A percentile compares a stretch with the other conserved stretches of the same genome.
phyloP scores from a whole-genome alignment of 2,888 invertebrate species.

The Aethes cnicana region DNA sequence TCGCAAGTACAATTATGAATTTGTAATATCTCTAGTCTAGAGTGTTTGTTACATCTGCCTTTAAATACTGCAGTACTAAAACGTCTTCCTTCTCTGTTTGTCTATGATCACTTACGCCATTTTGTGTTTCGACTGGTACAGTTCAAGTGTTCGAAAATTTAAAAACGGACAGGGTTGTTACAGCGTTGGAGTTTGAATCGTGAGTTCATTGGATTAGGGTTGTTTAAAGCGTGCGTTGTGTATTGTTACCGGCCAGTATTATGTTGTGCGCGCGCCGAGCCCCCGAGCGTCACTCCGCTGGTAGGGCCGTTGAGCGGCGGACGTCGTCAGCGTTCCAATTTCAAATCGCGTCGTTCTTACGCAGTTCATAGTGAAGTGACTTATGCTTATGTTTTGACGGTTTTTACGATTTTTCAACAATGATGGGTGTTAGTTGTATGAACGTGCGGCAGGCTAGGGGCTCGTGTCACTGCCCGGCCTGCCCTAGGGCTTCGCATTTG shows the following conservation, averaged over 20 bases:
- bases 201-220: not conserved
- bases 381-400: constrained; percentile 21
- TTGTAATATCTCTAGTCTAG: too few relatives aligned
- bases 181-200: not conserved
- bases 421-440: constrained; percentile 81
- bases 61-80: not conserved
- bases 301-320: constrained; percentile 62
- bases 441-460: constrained; percentile 82
- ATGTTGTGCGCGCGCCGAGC: constrained; percentile 49
- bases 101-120: constrained; percentile 1
- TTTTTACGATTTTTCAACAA: constrained; percentile 45
- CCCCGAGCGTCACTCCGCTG: constrained; percentile 60
- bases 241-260: too few relatives aligned
- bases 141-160: too few relatives aligned
- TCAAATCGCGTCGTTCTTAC: not conserved
- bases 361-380: not conserved
- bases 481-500: constrained; percentile 72
- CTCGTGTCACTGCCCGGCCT: constrained; percentile 80
- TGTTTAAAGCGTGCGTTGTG: too few relatives aligned
- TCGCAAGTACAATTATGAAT: too few relatives aligned
- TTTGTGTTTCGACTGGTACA: not conserved
- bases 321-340: constrained; percentile 41
- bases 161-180: too few relatives aligned
- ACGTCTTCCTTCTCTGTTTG: not conserved
- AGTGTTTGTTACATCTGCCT: too few relatives aligned